Base-by-base conservation (phyloP, 2,888 invertebrate genomes). In the Xanthia togata region DNA sequence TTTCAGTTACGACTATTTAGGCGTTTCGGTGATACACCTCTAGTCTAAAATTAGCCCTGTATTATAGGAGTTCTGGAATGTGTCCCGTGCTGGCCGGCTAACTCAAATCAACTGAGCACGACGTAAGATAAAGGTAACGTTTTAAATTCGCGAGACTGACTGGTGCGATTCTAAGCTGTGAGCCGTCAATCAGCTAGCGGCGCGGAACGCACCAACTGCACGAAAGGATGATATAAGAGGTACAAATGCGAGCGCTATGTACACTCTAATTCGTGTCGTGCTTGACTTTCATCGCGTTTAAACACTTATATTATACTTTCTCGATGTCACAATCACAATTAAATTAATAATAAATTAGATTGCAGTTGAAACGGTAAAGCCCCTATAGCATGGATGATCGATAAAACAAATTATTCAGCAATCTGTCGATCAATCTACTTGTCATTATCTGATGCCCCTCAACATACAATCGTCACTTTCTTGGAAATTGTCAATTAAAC, bases 11-110 rank as follows among this genome's bases (percentile, higher is more conserved):
- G 72, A 77, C 68, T 73, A 64, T 86, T 85, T 79, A 72, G 84
- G 72, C 78, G 83, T 75, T 79, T 62, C 79, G 26, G 65, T 68
- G 78, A 88, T 82, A 86, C 85, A 82, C 76, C 81, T 81, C 71
- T 75, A 69, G 41, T 87, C 89, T 89, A 89, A 87, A 87, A 84
- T 89, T 89, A 89, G 85, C 79, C 47, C 31, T 72, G 77, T 79
- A 82, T 81, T 83, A 86, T 86, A 86, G 70, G 81, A 77, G 72
- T 78, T 88, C 89, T 89, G 89, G 89, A 88, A 84, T 84, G 84
- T 89, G 88, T 89, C 89, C 83, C 83, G 76, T 82, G 73, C 50
- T 76, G 72, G 70, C 47, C 41, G 62, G 72, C 76, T 77, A 81
- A 83, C 83, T 86, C 79, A 68, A 86, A 77, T 84, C 81, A 81